Conservation (phyloP, 2,888 invertebrate genomes). For the Polyploca ridens region DNA sequence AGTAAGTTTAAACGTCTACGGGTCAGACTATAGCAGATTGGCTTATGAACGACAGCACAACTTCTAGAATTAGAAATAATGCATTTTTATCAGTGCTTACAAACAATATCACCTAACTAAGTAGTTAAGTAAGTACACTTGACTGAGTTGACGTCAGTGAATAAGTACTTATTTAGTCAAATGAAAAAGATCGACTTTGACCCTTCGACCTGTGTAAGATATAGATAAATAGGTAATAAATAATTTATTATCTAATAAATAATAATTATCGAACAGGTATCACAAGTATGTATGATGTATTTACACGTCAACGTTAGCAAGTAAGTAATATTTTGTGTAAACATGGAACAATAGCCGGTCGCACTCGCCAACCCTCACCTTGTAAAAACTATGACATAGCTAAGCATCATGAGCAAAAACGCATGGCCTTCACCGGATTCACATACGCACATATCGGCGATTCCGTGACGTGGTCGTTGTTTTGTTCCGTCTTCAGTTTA, state of each 20-base stretch:
- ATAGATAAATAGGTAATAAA: neutral
- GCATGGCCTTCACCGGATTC: neutral
- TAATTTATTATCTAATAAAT: neutral
- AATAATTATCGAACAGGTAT: neutral
- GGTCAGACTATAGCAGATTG: no score
- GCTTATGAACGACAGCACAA: no score
- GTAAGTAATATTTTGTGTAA: neutral
- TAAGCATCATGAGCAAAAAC: neutral
- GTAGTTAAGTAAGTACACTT: neutral
- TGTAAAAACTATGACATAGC: neutral
- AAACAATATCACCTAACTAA: neutral
- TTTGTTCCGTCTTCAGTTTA: neutral
- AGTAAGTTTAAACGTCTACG: no score
- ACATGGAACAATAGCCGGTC: neutral
- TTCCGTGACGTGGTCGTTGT: neutral
- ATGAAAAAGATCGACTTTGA: neutral
- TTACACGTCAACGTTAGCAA: neutral
- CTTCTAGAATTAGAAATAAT: neutral
- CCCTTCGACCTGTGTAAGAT: neutral
- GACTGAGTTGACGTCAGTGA: no score
- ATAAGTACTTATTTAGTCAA: no score
- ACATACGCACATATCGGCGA: conserved; percentile 3
- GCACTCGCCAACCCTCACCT: neutral
- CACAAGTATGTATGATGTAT: neutral
- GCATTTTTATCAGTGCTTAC: neutral